A percentile compares a stretch with the other conserved stretches of the same genome.
phyloP scores from a whole-genome alignment of 2,113 vertebrate genomes.

The Oreotrochilus melanogaster region DNA sequence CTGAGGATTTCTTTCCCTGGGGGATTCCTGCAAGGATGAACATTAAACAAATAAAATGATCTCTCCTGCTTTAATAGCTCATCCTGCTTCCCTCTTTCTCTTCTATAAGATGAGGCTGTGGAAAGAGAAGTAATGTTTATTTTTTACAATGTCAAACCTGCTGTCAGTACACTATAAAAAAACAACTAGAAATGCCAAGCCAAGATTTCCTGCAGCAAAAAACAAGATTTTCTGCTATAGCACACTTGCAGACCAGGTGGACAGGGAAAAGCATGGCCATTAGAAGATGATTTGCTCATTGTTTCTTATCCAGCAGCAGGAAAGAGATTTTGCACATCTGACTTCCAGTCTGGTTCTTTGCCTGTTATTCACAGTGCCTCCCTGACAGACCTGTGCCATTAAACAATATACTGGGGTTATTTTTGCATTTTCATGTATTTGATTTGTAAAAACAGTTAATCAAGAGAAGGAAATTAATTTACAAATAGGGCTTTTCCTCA shows the following conservation, averaged over 20 bases:
- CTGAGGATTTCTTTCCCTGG: not conserved
- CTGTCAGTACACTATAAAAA: not conserved
- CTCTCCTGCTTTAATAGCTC: not conserved
- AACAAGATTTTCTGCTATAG: not conserved
- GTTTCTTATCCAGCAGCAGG: not conserved
- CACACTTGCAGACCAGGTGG: not conserved
- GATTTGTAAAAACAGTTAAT: not conserved
- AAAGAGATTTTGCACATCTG: not conserved
- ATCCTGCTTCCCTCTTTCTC: not conserved
- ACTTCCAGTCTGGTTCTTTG: not conserved
- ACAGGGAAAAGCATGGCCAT: not conserved
- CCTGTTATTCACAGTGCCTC: accelerated
- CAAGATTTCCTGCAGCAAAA: not conserved
- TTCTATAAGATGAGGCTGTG: not conserved
- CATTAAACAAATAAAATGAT: not conserved
- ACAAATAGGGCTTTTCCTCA: not conserved
- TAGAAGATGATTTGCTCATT: not conserved
- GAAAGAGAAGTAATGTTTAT: not conserved
- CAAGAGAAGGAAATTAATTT: not conserved
- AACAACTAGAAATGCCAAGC: not conserved
- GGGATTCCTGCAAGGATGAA: not conserved
- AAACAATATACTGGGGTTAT: not conserved
- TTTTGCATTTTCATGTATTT: not conserved
- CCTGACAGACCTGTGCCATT: not conserved
- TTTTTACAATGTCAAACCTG: not conserved